Evolutionary conservation across 2,113 vertebrate species (phyloP), one percentile per base, ranked within the genome.

Genomic region (Saiga tatarica): DNA sequence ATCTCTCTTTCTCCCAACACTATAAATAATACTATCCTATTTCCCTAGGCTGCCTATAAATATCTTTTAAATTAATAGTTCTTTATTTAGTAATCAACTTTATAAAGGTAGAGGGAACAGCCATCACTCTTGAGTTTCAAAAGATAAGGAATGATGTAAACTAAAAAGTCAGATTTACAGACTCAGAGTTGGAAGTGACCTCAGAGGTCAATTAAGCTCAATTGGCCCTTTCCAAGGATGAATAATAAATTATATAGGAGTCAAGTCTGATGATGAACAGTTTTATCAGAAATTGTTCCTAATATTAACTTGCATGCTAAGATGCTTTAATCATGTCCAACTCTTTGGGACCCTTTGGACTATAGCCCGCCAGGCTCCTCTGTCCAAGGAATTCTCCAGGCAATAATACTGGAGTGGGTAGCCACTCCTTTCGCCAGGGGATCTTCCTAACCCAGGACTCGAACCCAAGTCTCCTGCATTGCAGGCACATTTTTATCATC

Each of bases 41-140:
- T 92, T 95, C 45, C 36, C 60, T 64, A 33, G 57, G 50, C 36
- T 94, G 83, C 47, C 67, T 95, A 64, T 45, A 94, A 82, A 59
- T 88, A 74, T 53, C 50, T 93, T 89, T 93, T 92, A 91, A 96
- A 78, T 28, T 36, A 95, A 10, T 52, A 91, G 84, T 53, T 94
- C 45, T 96, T 95, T 74, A 90, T 33, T 92, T 96, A 92, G 42
- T 74, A 64, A 87, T 89, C 79, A 87, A 26, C n/a, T 95, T 60
- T 57, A 89, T 76, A 93, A 93, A 91, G 53, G 28, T 76, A 91
- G 12, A 52, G 79, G n/a, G 50, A 30, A 52, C 4, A 81, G 16
- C 45, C 64, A 39, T 57, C 45, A 87, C 74, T 79, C 55, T 67
- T 76, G 86, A 76, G 53, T 82, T 89, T 97, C 87, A 94, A 86